Conservation (phyloP, 2,888 invertebrate genomes). For the Pterobdella sp. region DNA sequence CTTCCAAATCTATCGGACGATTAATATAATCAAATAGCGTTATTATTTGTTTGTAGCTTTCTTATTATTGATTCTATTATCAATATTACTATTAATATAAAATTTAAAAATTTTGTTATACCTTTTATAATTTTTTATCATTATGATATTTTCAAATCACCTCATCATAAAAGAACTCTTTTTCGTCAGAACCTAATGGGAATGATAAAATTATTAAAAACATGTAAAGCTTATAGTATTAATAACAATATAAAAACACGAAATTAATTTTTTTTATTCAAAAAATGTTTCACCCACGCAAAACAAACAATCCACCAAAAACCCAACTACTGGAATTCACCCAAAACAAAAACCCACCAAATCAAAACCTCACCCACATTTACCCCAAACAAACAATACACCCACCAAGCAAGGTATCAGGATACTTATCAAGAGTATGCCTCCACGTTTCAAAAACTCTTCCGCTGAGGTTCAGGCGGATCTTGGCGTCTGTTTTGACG, state of each 20-base stretch:
- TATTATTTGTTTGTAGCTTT: no score
- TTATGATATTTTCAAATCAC: neutral
- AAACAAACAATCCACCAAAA: constrained; percentile 2
- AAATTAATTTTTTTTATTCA: no score
- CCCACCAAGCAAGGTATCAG: constrained; percentile 78
- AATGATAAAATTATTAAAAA: neutral
- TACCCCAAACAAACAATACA: neutral
- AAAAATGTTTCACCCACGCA: constrained; percentile 15
- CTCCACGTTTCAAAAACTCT: constrained; percentile 93
- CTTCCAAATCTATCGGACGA: no score
- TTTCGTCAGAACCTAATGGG: constrained; percentile 69
- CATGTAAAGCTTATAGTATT: neutral
- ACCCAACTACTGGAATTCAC: constrained; percentile 16
- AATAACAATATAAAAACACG: no score
- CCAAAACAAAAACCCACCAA: constrained; percentile 12
- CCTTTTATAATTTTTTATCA: no score
- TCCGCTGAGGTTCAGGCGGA: constrained; percentile 82
- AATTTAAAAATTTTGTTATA: no score
- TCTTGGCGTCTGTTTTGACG: constrained; percentile 87
- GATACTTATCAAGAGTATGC: constrained; percentile 97
- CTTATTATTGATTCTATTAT: no score
- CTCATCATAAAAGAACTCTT: constrained; percentile 78
- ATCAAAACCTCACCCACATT: neutral
- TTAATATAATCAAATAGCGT: no score
- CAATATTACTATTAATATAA: no score